Base-by-base conservation (phyloP, 2,113 vertebrate species). In the Gambusia holbrooki region DNA sequence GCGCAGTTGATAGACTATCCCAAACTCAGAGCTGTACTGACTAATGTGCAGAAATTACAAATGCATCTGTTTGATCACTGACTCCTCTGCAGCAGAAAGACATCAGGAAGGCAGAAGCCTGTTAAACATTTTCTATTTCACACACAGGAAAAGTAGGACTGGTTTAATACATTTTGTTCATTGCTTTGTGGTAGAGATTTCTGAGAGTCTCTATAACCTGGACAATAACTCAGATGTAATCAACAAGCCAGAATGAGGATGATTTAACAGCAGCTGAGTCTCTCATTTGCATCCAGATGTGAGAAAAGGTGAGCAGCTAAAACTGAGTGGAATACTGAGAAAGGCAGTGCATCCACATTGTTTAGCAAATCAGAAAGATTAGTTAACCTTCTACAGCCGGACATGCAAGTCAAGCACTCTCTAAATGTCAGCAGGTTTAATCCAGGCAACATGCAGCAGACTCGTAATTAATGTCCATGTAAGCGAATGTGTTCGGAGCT, bases 71-170 rank as follows among this genome's bases (percentile, higher is more conserved):
- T 48, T 48, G 45, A 62, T 85, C 65, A 73, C 62, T 9, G 48
- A 30, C 62, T 60, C 28, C 14, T 42, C 67, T 58, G 64, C 79
- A 37, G 48, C 42, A 33, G 40, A 77, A 54, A 32, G 40, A 37
- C 35, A 37, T 3, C 15, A 42, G 27, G 58, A 62, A 60, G 12
- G 4, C 51, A 32, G 66, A 69, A 58, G 58, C 66, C 79, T 81
- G 85, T 89, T 89, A 87, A 91, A 89, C 87, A 88, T 90, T 90
- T 79, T 60, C 84, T 87, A 79, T 79, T 58, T 58, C 25, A n/a
- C 25, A n/a, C 8, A 48, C 17, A 48, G 17, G 45, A 48, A 48
- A 48, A 5, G 15, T 17, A 48, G 45, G 17, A 48, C 7, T 48
- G 45, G 14, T 19, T 17, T 19, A 19, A 17, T 17, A 48, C 14